phyloP scores from a whole-genome alignment of 1,140 invertebrate genomes.

The Drosophila setifemur region DNA sequence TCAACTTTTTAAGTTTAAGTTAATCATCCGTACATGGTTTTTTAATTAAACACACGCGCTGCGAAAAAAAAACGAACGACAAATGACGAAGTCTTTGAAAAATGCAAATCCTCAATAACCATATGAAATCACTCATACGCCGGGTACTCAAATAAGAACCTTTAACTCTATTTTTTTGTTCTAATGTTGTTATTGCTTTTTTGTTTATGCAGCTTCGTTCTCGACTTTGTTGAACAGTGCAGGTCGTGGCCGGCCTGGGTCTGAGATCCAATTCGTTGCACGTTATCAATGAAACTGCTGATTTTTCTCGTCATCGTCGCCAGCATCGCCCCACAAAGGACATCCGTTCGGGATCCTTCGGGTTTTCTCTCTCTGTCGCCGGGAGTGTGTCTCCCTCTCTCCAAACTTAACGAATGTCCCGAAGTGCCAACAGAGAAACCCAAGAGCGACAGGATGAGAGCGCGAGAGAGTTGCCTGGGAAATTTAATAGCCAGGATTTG shows the following conservation, averaged over 20 bases:
- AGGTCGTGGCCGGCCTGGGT: slow-evolving; percentile 28
- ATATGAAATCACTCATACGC: slow-evolving; percentile 13
- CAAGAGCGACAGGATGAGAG: neutral
- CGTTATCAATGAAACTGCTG: slow-evolving; percentile 77
- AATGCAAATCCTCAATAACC: slow-evolving; percentile 22
- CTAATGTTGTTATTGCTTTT: slow-evolving; percentile 13
- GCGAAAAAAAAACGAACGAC: slow-evolving; percentile 8
- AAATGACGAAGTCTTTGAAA: slow-evolving; percentile 33
- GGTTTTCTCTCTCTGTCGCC: slow-evolving; percentile 6
- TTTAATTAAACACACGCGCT: slow-evolving; percentile 57
- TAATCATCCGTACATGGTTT: neutral
- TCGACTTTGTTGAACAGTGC: slow-evolving; percentile 14
- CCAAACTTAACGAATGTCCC: slow-evolving; percentile 28
- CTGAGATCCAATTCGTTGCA: slow-evolving; percentile 71
- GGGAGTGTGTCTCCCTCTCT: neutral
- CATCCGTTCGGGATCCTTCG: slow-evolving; percentile 18
- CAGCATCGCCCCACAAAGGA: slow-evolving; percentile 67
- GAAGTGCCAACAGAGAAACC: neutral
- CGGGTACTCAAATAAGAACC: neutral
- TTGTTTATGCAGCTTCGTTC: slow-evolving; percentile 3
- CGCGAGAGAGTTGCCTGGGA: neutral
- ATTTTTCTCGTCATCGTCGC: slow-evolving; percentile 75
- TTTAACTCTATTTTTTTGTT: neutral
- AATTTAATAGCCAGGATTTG: slow-evolving; percentile 2
- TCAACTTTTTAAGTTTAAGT: too few relatives aligned